Percentiles rank a stretch among this genome's conserved stretches.
These are phyloP conservation scores for Athene cunicularia DNA, from an alignment of 2,113 vertebrate genomes.

Conservation along the genomic window DNA sequence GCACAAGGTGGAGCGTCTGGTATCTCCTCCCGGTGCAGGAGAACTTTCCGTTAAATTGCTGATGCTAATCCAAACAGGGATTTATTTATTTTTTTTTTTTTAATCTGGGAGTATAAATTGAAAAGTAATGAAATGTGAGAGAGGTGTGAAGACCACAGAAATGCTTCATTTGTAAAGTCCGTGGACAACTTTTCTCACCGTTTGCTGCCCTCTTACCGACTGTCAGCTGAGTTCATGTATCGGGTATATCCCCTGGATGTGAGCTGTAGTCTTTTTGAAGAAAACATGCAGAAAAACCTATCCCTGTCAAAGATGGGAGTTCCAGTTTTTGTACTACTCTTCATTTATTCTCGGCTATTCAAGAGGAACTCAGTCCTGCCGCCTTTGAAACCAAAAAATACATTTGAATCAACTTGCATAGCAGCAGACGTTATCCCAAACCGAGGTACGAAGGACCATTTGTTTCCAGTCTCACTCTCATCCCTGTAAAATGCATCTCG, in stretches of 20 bases:
- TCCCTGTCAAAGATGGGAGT: background rate
- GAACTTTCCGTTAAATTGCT: background rate
- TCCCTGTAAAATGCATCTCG: background rate
- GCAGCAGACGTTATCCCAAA: background rate
- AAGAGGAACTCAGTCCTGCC: background rate
- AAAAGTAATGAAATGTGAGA: background rate
- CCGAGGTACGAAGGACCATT: background rate
- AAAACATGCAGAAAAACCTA: background rate
- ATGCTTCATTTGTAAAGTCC: background rate
- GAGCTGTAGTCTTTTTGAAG: background rate
- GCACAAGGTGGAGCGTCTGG: background rate
- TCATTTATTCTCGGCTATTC: background rate
- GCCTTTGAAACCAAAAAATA: background rate
- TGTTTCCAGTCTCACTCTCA: background rate
- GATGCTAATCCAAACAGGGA: background rate
- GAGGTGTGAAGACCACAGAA: background rate
- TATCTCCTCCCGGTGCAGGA: background rate
- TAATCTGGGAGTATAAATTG: background rate
- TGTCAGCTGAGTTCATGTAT: background rate
- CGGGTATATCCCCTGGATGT: accelerated
- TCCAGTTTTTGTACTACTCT: background rate
- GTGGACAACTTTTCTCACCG: background rate
- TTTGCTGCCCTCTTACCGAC: background rate
- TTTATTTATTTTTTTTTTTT: background rate
- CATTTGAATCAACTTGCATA: background rate